Evolutionary conservation across 2,797 vertebrate species (phyloP).

Genomic region (Sebastes kiyomatsui): DNA sequence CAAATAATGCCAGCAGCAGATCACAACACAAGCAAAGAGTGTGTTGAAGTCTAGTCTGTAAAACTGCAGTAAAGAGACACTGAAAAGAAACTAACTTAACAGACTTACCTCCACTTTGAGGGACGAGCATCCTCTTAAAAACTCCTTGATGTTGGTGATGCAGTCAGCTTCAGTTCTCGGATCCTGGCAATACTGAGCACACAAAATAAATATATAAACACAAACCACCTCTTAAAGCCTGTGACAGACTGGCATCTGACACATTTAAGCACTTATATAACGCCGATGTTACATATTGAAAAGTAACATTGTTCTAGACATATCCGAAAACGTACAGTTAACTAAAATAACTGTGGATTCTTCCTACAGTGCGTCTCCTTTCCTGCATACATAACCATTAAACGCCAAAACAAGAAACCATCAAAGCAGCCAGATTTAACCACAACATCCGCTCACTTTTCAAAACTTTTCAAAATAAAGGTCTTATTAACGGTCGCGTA

Average conservation of each 20-base stretch:
- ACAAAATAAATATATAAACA: slow-evolving; percentile 63
- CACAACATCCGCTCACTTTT: slow-evolving; percentile 56
- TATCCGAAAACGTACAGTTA: slow-evolving; percentile 19
- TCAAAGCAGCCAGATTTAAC: slow-evolving; percentile 23
- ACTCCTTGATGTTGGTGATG: slow-evolving; percentile 90
- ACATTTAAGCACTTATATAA: neutral
- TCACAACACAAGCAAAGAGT: slow-evolving; percentile 45
- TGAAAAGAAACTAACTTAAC: neutral
- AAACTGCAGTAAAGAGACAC: slow-evolving; percentile 16
- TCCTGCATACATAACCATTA: slow-evolving; percentile 60
- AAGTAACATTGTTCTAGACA: neutral
- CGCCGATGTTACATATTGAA: neutral
- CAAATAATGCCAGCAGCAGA: slow-evolving; percentile 39
- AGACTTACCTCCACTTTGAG: slow-evolving; percentile 94
- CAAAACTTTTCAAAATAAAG: slow-evolving; percentile 69
- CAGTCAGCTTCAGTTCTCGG: slow-evolving; percentile 92
- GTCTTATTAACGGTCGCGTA: fast-evolving
- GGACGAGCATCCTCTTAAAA: slow-evolving; percentile 89
- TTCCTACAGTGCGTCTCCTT: slow-evolving; percentile 50
- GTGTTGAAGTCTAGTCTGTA: slow-evolving; percentile 15
- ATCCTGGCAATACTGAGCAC: slow-evolving; percentile 88
- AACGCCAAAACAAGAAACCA: slow-evolving; percentile 15
- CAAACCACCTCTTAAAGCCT: slow-evolving; percentile 26
- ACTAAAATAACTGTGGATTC: slow-evolving; percentile 55
- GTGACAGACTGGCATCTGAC: slow-evolving; percentile 7